phyloP scores from a whole-genome alignment of 2,113 vertebrate species.

The Gorsachius goisagi region DNA sequence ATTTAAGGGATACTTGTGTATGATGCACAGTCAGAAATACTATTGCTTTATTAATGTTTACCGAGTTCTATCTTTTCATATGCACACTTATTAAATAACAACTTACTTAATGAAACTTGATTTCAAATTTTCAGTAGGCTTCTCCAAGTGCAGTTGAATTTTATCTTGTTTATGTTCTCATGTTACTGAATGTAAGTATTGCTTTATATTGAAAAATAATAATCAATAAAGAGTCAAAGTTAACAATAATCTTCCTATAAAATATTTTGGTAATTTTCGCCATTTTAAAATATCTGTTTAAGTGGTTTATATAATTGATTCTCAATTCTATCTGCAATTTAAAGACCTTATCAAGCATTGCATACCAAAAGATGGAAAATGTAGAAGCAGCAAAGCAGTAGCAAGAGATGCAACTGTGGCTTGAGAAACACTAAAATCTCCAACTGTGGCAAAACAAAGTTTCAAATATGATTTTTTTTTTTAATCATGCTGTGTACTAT shows the following conservation, averaged over 20 bases:
- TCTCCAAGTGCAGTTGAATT: not conserved
- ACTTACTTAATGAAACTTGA: not conserved
- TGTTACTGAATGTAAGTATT: not conserved
- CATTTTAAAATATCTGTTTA: not conserved
- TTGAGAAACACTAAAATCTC: not conserved
- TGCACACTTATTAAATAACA: not conserved
- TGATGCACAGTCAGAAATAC: not conserved
- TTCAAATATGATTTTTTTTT: not conserved
- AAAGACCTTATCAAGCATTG: not conserved
- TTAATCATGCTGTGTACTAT: not conserved
- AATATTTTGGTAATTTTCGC: not conserved
- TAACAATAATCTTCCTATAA: not conserved
- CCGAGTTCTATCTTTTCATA: not conserved
- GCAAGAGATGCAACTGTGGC: not conserved
- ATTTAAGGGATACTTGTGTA: not conserved
- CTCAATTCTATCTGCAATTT: not conserved
- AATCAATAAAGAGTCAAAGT: not conserved
- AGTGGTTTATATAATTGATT: not conserved
- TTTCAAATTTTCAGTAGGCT: not conserved
- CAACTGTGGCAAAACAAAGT: not conserved
- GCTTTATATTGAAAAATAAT: not conserved
- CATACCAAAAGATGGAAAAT: not conserved
- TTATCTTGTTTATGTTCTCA: not conserved
- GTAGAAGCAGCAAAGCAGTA: not conserved
- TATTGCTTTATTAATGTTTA: not conserved